Percentiles rank a stretch among this genome's conserved stretches.
These are phyloP conservation scores for Mesoligia furuncula DNA, from an alignment of 2,888 invertebrate species.

Conservation along the genomic window DNA sequence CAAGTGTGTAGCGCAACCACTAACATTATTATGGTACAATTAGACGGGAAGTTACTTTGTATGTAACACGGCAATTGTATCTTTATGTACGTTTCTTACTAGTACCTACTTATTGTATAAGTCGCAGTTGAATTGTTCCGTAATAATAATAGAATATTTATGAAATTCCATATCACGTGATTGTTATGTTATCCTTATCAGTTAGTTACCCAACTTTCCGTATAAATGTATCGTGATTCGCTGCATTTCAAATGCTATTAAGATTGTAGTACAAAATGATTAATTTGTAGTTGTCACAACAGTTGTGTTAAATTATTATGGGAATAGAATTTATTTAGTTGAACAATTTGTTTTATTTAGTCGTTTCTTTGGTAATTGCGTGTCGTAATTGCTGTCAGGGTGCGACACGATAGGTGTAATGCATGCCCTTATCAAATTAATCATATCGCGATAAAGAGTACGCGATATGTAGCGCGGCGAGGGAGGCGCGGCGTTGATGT, in stretches of 20 bases:
- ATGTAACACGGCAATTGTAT: constrained; percentile 25
- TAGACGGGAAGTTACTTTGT: background rate
- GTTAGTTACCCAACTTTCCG: constrained; percentile 54
- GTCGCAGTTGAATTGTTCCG: constrained; percentile 41
- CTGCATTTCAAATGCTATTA: constrained; percentile 70
- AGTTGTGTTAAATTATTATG: constrained; percentile 77
- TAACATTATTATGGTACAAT: constrained; percentile 17
- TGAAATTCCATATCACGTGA: constrained; percentile 43
- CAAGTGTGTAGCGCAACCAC: background rate
- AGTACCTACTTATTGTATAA: constrained; percentile 19
- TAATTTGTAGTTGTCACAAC: constrained; percentile 77
- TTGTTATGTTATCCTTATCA: constrained; percentile 56
- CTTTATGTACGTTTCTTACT: constrained; percentile 6
- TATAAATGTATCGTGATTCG: constrained; percentile 61
- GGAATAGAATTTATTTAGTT: constrained; percentile 83
- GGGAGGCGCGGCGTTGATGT: constrained; percentile 77
- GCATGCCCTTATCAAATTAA: constrained; percentile 78
- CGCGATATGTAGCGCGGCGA: constrained; percentile 56
- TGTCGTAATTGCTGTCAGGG: constrained; percentile 64
- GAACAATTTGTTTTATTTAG: constrained; percentile 78
- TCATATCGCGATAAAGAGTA: constrained; percentile 79
- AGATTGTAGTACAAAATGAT: constrained; percentile 80
- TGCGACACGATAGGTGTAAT: constrained; percentile 66
- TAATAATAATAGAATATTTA: constrained; percentile 39
- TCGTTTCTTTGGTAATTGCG: constrained; percentile 63